Evolutionary conservation across 1,140 invertebrate genomes (phyloP), one percentile per base, ranked within the genome.

Genomic region (Cydia splendana): DNA sequence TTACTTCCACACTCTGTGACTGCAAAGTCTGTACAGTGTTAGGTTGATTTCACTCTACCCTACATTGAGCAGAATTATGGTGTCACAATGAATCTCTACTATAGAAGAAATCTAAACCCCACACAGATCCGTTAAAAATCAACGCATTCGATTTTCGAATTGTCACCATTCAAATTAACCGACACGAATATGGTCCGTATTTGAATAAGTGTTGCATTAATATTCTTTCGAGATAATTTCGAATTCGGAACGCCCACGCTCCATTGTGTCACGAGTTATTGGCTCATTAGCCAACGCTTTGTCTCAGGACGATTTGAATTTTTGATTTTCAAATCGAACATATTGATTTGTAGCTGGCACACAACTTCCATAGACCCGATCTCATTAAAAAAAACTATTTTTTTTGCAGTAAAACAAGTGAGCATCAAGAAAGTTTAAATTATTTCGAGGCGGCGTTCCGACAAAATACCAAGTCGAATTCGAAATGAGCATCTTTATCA

Each of bases 131-230:
- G 20, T 62, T 24, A 62, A 62, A 62, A 62, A 62, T 62, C 57
- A 24, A 62, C 57, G 57, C 57, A 34, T 30, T 69, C 65, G 24
- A 69, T 69, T 69, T 38, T 71, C 67, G 24, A 71, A 71, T 82
- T 86, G 84, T 86, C 87, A 84, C 82, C 80, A 89, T 89, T 88
- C 83, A 86, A 89, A 88, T 91, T 85, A 84, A 85, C 87, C 76
- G 84, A 85, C 84, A 85, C 86, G 88, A 91, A 93, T 88, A 90
- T 88, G 85, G 85, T 87, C 86, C 85, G 78, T 91, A 91, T 93
- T 93, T 93, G 90, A 93, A 92, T 92, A 90, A 92, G 87, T 89
- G 88, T 87, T 84, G 85, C 90, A 92, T 93, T 91, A 91, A 91
- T 92, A 93, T 91, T 91, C 91, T 90, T 91, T 90, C 91, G 89